Evolutionary conservation across 2,888 invertebrate species (phyloP).

Genomic region (Hedya salicella): DNA sequence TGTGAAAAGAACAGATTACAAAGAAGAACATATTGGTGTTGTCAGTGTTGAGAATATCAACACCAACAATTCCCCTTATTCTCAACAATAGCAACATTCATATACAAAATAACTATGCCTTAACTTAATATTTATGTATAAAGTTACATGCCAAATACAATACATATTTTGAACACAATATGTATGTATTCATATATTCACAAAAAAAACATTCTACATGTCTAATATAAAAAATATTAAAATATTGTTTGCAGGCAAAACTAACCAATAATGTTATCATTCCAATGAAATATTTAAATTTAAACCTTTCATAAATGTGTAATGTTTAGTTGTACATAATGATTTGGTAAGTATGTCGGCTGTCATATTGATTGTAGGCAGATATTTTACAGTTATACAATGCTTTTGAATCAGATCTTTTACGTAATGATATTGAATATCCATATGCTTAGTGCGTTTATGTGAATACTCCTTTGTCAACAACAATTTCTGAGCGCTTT

Average conservation of each 20-base stretch:
- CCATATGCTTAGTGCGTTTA: conserved; percentile 17
- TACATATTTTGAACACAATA: conserved; percentile 3
- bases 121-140: background rate
- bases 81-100: conserved; percentile 13
- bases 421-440: background rate
- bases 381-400: conserved; percentile 9
- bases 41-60: background rate
- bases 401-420: conserved; percentile 4
- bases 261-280: background rate
- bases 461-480: conserved; percentile 7
- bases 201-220: background rate
- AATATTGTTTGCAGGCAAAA: background rate
- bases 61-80: conserved; percentile 1
- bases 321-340: conserved; percentile 9
- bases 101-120: background rate
- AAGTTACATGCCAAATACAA: conserved; percentile 5
- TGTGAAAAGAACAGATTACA: too few relatives aligned
- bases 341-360: conserved; percentile 7
- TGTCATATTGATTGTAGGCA: conserved; percentile 9
- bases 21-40: too few relatives aligned
- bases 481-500: conserved; percentile 4
- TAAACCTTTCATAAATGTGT: background rate
- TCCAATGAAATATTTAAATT: too few relatives aligned
- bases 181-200: background rate
- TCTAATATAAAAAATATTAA: background rate